These are phyloP conservation scores for Mycetomoellerius zeteki DNA, from an alignment of 1,140 invertebrate genomes.

Conservation along the genomic window DNA sequence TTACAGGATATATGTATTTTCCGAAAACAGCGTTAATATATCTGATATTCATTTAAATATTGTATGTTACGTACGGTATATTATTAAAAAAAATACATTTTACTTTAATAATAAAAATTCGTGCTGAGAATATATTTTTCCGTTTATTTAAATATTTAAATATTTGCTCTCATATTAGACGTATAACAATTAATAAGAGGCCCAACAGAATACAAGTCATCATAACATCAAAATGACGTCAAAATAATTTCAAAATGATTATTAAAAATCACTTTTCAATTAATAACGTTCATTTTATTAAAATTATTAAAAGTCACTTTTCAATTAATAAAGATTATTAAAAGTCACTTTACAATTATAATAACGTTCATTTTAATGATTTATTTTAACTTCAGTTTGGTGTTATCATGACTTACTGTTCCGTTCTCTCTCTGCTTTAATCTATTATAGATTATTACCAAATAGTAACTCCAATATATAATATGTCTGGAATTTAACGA, in stretches of 20 bases:
- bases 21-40: neutral
- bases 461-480: neutral
- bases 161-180: neutral
- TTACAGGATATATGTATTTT: neutral
- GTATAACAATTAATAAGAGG: neutral
- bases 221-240: no score
- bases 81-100: neutral
- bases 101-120: neutral
- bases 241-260: no score
- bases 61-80: neutral
- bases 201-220: no score
- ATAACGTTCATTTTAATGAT: no score
- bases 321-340: no score
- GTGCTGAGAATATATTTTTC: neutral
- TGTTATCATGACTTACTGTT: no score
- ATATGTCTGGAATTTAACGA: constrained; percentile 41
- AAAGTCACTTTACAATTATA: no score
- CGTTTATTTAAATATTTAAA: neutral
- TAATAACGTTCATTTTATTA: no score
- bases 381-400: no score
- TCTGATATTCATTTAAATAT: neutral
- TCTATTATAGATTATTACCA: neutral
- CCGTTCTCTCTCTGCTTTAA: neutral
- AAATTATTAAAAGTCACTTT: no score
- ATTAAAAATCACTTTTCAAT: no score